Evolutionary conservation across 1,140 invertebrate genomes (phyloP), one percentile per base, ranked within the genome.

Genomic region (Sitobion miscanthi): DNA sequence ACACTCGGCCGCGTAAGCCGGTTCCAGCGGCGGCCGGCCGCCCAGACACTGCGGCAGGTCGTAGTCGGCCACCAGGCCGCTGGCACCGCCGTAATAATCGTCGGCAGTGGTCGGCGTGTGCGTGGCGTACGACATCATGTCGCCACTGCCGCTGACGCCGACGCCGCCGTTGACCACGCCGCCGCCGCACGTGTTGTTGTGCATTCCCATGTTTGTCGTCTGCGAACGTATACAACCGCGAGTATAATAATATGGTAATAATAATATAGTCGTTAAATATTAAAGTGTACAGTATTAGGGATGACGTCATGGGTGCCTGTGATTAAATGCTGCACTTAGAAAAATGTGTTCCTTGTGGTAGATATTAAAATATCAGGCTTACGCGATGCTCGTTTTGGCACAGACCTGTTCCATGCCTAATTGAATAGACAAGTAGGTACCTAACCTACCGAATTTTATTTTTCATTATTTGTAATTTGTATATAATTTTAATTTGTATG

Each of bases 191-290:
- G 91, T 54, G 77, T 92, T 91, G 69, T 83, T 92, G 91, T 92
- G 91, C 91, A 92, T 92, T 54, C 91, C 91, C 91, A 92, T 92
- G 49, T 92, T 92, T 54, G 77, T 8, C 69, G 91, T 92, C 91
- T 92, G 77, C 35, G 23, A 90, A 90, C 35, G 35, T 49, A 35
- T 2, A 87, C 45, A 45, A 85, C n/a, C 30, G 14, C 62, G 30
- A n/a, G 25, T n/a, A 69, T 30, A 30, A 69, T 30, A 69, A 30
- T 62, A 30, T 62, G 45, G 5, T 30, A 30, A 62, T 57, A 6
- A 62, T 69, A 54, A 54, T 20, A 42, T 4, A 52, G 49, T 52
- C 49, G 2, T 52, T 17, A 52, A 54, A 54, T 54, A 54, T 21
- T 21, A 54, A 54, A 54, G 21, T 54, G 6, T 23, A 54, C 0